phyloP scores from a whole-genome alignment of 2,113 vertebrate species.

The Redunca redunca region DNA sequence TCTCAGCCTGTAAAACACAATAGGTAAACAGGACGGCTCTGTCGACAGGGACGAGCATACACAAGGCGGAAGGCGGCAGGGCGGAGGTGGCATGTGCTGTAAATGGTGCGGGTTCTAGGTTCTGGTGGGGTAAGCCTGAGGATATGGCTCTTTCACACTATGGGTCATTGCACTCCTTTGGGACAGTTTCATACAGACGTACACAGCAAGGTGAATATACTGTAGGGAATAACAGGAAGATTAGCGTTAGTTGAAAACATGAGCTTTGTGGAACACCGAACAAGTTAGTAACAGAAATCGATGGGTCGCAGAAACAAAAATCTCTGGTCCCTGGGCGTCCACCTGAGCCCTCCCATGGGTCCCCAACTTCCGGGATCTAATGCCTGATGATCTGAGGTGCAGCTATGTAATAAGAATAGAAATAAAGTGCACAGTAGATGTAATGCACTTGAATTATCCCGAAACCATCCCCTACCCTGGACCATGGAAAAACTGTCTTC shows the following conservation, averaged over 20 bases:
- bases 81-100: background rate
- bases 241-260: conserved; percentile 47
- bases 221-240: conserved; percentile 35
- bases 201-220: conserved; percentile 50
- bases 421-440: background rate
- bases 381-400: background rate
- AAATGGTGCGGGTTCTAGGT: background rate
- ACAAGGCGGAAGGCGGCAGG: background rate
- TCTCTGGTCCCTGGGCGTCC: background rate
- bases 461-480: background rate
- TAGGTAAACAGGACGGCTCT: conserved; percentile 62
- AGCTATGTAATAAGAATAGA: background rate
- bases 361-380: background rate
- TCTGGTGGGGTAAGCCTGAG: background rate
- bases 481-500: background rate
- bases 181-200: conserved; percentile 62
- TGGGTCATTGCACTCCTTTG: conserved; percentile 36
- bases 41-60: conserved; percentile 31
- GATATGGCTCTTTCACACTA: background rate
- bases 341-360: background rate
- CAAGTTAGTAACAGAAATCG: conserved; percentile 69
- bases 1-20: conserved; percentile 92
- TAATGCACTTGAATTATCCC: background rate
- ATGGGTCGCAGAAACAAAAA: background rate
- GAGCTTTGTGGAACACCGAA: conserved; percentile 33